Conservation (phyloP, 2,113 vertebrate genomes). For the Myotis davidii region DNA sequence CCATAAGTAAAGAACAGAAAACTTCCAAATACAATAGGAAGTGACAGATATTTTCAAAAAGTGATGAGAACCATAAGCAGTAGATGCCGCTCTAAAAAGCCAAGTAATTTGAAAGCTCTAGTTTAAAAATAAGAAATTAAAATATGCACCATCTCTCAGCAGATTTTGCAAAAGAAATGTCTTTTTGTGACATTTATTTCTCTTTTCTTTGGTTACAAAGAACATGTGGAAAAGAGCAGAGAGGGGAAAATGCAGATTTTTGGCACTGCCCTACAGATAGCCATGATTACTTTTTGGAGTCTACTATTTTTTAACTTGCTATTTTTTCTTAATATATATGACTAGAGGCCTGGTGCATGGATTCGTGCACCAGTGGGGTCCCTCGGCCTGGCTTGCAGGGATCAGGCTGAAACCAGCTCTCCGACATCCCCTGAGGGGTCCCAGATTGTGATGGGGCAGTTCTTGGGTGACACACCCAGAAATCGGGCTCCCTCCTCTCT, state of each 20-base stretch:
- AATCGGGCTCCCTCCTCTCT: no score
- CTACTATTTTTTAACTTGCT: neutral
- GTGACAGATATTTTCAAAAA: neutral
- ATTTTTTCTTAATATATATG: neutral
- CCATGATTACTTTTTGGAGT: neutral
- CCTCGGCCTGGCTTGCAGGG: no score
- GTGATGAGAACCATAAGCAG: constrained; percentile 20
- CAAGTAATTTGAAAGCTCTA: constrained; percentile 3
- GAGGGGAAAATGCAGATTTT: neutral
- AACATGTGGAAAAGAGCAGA: neutral
- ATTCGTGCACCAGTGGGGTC: no score
- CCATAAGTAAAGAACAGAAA: constrained; percentile 14
- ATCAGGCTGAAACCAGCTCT: no score
- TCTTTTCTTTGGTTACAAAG: constrained; percentile 34
- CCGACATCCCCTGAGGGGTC: no score
- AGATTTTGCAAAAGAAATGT: constrained; percentile 24
- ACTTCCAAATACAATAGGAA: constrained; percentile 11
- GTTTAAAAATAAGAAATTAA: constrained; percentile 27
- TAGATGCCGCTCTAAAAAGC: neutral
- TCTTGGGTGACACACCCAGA: no score
- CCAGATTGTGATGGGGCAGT: no score
- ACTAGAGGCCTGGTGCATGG: no score
- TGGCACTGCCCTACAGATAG: neutral
- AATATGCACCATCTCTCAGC: neutral
- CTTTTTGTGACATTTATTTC: constrained; percentile 1